Base-by-base conservation (phyloP, 2,888 invertebrate genomes). In the Stictocephala bisonia region DNA sequence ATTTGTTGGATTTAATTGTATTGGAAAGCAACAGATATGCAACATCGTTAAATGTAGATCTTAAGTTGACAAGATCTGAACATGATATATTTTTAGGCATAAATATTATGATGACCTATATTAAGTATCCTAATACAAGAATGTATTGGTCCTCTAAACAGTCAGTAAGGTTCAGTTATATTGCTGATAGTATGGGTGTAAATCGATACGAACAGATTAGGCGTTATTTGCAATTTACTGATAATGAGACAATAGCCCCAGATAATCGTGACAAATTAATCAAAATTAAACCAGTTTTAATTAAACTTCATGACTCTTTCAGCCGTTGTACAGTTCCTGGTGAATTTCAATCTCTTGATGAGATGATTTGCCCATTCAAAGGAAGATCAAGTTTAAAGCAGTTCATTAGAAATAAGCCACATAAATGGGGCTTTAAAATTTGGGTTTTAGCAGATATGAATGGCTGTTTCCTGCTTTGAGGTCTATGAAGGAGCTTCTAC, bases 401-500 rank as follows among this genome's bases (percentile, higher is more conserved):
- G 13, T 71, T 29, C 13, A 22, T 71, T 11, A 56, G 41, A 26
- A 71, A 64, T n/a, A 71, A 58, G 22, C 71, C 71, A 7, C 35
- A 71, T 7, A 71, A 60, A 44, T 71, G 60, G 71, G 71, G 71
- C 3, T 71, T 71, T 26, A 71, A 64, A 44, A 41, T 41, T 7
- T 71, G 71, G 58, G 26, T 71, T 11, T 44, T 27, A 22, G 71
- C 71, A 15, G 50, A 50, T 44, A 15, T 48, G 13, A 44, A 27
- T 60, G 60, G 60, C 2, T 71, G 64, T 58, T 22, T 64, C 24
- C 6, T 35, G 41, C 18, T 71, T 71, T 71, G 71, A 71, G n/a
- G 15, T 71, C 7, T 60, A 71, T 27, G 41, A 71, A 24, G 35
- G 71, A n/a, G n/a, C n/a, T n/a, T n/a, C n/a, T 29, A 31, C 7